Evolutionary conservation across 2,888 invertebrate genomes (phyloP), one percentile per base, ranked within the genome.

Genomic region (Macrosoma leucophasiata): DNA sequence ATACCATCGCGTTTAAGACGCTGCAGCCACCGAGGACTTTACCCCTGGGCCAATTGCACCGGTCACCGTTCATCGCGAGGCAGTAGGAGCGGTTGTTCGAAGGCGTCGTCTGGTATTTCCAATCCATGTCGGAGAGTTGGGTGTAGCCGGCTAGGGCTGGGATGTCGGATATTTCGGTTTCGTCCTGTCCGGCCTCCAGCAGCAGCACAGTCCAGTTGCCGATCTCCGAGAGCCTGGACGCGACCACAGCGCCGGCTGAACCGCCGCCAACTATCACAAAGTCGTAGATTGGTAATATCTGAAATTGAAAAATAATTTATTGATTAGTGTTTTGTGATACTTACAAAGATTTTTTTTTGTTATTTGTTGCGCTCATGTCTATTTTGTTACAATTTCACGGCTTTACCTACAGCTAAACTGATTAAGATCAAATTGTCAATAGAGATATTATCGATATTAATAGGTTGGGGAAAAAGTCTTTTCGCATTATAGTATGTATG

Each of bases 11-110:
- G 66, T 96, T 96, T 1, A 96, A 87, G 1, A 94, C 93, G 54
- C 94, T 94, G 34, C 91, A 90, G 8, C 97, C 96, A 13, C 96
- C 96, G 12, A 96, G 86, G 10, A 93, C 95, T 69, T 95, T 96
- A 30, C 97, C 97, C 43, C 97, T 86, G 2, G 95, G 95, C 95
- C 95, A 95, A 73, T 94, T 94, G 70, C 95, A 95, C 41, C 94
- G 86, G 65, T 93, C 93, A 1, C 92, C 93, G 46, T 90, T 89
- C 94, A 95, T 94, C 4, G 93, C 95, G 41, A 93, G 87, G 58
- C 95, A 95, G 69, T 94, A 94, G n/a, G 90, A 88, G 26, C 91
- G 89, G 47, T 90, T 89, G 18, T 87, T 81, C 1, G 91, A 90
- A 0, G 94, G 92, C 3, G 93, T 90, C 2, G 95, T 96, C 72